Percentiles rank a stretch among this genome's conserved stretches.
Evolutionary conservation across 37 sponge, comb jelly and placozoan species (phyloP).

Genomic region (Tethya wilhelma): DNA sequence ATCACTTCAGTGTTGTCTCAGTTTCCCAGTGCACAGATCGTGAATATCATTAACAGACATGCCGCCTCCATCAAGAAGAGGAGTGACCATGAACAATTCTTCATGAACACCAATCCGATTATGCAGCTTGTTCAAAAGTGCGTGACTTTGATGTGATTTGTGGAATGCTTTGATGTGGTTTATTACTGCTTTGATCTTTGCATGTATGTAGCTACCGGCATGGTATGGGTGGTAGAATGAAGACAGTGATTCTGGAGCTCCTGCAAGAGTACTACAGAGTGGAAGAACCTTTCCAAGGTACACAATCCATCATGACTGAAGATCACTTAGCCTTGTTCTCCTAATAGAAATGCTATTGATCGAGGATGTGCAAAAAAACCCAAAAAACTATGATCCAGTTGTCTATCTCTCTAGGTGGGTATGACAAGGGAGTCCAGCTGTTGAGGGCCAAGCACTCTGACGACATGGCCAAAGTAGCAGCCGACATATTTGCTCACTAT

Average conservation of each 20-base stretch:
- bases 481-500: conserved; percentile 87
- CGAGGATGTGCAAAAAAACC: too few species aligned
- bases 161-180: too few species aligned
- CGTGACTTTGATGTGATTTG: conserved; percentile 1
- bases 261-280: conserved; percentile 81
- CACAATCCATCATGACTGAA: too few species aligned
- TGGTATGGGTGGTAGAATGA: conserved; percentile 83
- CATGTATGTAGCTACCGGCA: conserved; percentile 66
- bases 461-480: conserved; percentile 72
- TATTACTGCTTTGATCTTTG: neutral
- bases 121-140: conserved; percentile 74
- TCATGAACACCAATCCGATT: conserved; percentile 78
- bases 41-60: conserved; percentile 74
- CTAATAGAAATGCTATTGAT: too few species aligned
- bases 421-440: conserved; percentile 72
- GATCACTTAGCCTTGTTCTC: too few species aligned
- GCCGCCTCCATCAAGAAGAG: conserved; percentile 60
- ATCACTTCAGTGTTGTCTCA: conserved; percentile 87
- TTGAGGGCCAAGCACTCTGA: conserved; percentile 56
- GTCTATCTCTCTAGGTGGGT: conserved; percentile 35
- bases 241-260: conserved; percentile 69
- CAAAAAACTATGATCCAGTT: too few species aligned
- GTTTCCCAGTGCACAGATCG: conserved; percentile 84
- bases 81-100: conserved; percentile 79
- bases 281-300: conserved; percentile 75